These are phyloP conservation scores for Drepana falcataria DNA, from an alignment of 2,888 invertebrate genomes.

Conservation along the genomic window DNA sequence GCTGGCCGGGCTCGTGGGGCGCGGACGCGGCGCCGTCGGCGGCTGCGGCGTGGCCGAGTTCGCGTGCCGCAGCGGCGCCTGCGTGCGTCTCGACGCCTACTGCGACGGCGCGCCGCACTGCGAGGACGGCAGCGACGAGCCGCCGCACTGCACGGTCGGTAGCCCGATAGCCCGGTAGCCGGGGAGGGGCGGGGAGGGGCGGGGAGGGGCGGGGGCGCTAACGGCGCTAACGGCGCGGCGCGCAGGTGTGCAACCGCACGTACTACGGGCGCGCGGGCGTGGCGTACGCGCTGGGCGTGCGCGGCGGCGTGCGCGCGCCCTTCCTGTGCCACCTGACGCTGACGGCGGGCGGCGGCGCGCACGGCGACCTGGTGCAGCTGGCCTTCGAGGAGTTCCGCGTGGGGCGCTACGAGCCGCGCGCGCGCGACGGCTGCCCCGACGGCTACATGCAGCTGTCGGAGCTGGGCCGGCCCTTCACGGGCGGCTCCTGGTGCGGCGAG, in stretches of 20 bases:
- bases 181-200: too few species aligned
- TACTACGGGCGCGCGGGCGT: slow-evolving; percentile 92
- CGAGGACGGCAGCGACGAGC: slow-evolving; percentile 90
- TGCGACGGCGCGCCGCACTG: slow-evolving; percentile 92
- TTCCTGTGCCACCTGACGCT: slow-evolving; percentile 94
- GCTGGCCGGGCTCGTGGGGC: slow-evolving; percentile 17
- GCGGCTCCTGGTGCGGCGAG: slow-evolving; percentile 93
- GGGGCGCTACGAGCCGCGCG: slow-evolving; percentile 87
- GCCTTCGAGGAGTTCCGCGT: slow-evolving; percentile 94
- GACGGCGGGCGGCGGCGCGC: slow-evolving; percentile 92
- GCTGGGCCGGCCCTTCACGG: slow-evolving; percentile 91
- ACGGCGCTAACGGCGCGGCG: slow-evolving; percentile 76
- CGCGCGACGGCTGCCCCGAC: slow-evolving; percentile 89
- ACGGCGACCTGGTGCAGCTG: slow-evolving; percentile 93
- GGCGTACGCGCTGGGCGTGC: slow-evolving; percentile 88
- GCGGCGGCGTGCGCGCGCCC: slow-evolving; percentile 86
- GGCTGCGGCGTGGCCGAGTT: slow-evolving; percentile 62
- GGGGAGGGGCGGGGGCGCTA: too few species aligned
- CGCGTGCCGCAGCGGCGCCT: slow-evolving; percentile 80
- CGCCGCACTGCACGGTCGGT: slow-evolving; percentile 86
- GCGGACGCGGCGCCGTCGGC: slow-evolving; percentile 45
- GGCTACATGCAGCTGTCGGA: slow-evolving; percentile 93
- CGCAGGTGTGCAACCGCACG: slow-evolving; percentile 93
- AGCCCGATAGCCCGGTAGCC: slow-evolving; percentile 46
- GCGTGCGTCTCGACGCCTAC: slow-evolving; percentile 90